Evolutionary conservation across 2,113 vertebrate species (phyloP).

Genomic region (Dipodomys merriami): DNA sequence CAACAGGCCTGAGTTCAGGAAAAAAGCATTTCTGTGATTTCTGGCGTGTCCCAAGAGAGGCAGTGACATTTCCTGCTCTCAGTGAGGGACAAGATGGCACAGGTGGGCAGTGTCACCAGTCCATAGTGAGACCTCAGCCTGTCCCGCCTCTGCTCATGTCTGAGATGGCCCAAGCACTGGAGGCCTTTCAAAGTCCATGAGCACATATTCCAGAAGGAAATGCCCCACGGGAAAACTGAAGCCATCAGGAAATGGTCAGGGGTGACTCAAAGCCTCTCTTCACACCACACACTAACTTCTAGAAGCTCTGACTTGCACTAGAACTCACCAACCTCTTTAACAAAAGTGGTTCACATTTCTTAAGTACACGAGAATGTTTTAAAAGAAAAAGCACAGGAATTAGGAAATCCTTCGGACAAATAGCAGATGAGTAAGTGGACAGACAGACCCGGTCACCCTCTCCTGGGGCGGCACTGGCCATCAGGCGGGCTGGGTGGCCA

Average conservation of each 20-base stretch:
- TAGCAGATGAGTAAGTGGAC: constrained; percentile 54
- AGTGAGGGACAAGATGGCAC: not conserved
- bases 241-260: not conserved
- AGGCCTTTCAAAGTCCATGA: not conserved
- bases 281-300: constrained; percentile 23
- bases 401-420: constrained; percentile 72
- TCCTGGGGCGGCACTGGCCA: not conserved
- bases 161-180: not conserved
- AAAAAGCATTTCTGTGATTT: rapidly evolving
- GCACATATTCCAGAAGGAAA: not conserved
- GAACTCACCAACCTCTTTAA: not conserved
- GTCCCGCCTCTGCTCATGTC: not conserved
- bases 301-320: constrained; percentile 63
- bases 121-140: not conserved
- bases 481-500: constrained; percentile 61
- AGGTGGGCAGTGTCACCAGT: rapidly evolving
- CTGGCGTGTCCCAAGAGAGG: not conserved
- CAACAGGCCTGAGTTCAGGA: rapidly evolving
- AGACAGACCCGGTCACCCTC: not conserved
- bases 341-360: constrained; percentile 53
- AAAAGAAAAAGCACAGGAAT: constrained; percentile 50
- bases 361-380: constrained; percentile 40
- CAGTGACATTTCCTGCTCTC: not conserved
- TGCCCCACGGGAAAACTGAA: constrained; percentile 1
- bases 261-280: not conserved